These are phyloP conservation scores for Horisme vitalbata DNA, from an alignment of 2,888 invertebrate species.

Conservation along the genomic window DNA sequence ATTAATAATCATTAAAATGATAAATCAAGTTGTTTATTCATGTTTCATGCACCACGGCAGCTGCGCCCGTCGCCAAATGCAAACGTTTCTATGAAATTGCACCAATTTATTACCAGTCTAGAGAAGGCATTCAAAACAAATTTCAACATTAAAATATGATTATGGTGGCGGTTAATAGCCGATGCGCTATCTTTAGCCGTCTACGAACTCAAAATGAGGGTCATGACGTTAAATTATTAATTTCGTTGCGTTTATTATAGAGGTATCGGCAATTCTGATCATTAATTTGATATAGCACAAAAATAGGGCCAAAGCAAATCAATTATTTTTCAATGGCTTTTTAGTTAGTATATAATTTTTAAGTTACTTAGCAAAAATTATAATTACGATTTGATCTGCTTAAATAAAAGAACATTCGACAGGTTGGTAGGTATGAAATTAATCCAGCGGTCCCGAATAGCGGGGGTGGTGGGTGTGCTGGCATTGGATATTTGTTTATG, in stretches of 20 bases:
- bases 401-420: neutral
- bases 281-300: no score
- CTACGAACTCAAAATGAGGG: conserved; percentile 14
- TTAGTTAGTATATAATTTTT: no score
- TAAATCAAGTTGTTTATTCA: conserved; percentile 25
- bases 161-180: conserved; percentile 15
- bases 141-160: conserved; percentile 21
- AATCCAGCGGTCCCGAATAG: neutral
- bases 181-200: conserved; percentile 15
- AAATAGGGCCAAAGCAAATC: conserved; percentile 20
- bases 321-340: no score
- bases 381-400: no score
- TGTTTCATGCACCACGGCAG: conserved; percentile 20
- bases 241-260: conserved; percentile 7
- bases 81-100: conserved; percentile 24
- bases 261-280: neutral
- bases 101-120: conserved; percentile 22
- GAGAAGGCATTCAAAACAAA: conserved; percentile 11
- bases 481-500: conserved; percentile 36
- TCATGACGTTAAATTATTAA: conserved; percentile 7
- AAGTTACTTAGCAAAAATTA: no score
- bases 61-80: conserved; percentile 22
- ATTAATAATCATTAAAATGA: conserved; percentile 1
- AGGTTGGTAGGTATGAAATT: neutral
- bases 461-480: conserved; percentile 7